Percentiles rank a stretch among this genome's conserved stretches.
Evolutionary conservation across 2,888 invertebrate species (phyloP).

Genomic region (Leucoma salicis): DNA sequence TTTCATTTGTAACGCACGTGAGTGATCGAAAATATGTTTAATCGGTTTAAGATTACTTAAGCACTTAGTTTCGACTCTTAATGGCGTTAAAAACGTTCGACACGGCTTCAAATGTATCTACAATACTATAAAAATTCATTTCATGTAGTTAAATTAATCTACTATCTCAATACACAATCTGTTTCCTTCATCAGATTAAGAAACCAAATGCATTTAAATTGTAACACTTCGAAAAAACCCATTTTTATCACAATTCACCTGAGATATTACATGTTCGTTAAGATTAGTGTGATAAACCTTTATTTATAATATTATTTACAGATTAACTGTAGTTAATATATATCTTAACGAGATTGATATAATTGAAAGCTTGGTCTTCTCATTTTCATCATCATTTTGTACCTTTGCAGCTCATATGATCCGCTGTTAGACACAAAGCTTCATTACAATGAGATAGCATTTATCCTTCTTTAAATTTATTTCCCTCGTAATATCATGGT

Average conservation of each 20-base stretch:
- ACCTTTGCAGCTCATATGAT: too few species aligned
- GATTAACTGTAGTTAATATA: too few species aligned
- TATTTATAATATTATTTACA: too few species aligned
- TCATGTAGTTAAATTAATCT: slow-evolving; percentile 34
- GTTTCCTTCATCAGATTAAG: slow-evolving; percentile 26
- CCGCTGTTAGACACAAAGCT: too few species aligned
- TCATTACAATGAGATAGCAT: too few species aligned
- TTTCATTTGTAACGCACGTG: slow-evolving; percentile 29
- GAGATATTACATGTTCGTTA: slow-evolving; percentile 1
- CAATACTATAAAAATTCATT: slow-evolving; percentile 34
- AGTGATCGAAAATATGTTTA: slow-evolving; percentile 33
- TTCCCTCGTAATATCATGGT: too few species aligned
- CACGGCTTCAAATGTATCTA: slow-evolving; percentile 30
- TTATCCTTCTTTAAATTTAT: too few species aligned
- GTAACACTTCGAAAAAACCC: slow-evolving; percentile 19
- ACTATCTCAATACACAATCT: slow-evolving; percentile 30
- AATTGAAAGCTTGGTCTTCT: too few species aligned
- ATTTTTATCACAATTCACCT: slow-evolving; percentile 6
- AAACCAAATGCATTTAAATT: slow-evolving; percentile 32
- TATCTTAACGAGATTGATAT: too few species aligned
- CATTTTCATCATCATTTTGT: too few species aligned
- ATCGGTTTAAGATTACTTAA: slow-evolving; percentile 36
- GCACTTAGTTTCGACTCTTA: slow-evolving; percentile 33
- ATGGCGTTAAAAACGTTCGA: slow-evolving; percentile 35
- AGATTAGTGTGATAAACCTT: slow-evolving; percentile 1